These are phyloP conservation scores for Patella ulyssiponensis DNA, from an alignment of 2,888 invertebrate genomes.

Conservation along the genomic window DNA sequence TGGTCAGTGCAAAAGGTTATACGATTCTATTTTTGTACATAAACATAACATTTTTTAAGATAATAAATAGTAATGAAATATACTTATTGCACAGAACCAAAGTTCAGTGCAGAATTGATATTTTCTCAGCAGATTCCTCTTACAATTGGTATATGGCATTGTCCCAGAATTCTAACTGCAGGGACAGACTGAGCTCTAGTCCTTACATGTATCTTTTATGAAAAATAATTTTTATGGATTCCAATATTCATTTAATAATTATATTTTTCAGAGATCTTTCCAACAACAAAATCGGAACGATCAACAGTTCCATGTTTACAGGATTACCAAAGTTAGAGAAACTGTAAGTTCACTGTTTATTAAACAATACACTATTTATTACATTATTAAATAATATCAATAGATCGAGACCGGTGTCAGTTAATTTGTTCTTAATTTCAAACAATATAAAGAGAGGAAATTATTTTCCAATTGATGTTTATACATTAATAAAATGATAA, in stretches of 20 bases:
- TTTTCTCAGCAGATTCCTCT: too few species aligned
- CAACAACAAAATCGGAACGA: conserved; percentile 81
- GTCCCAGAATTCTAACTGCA: not conserved
- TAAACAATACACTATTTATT: too few species aligned
- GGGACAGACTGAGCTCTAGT: not conserved
- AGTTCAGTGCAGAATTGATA: too few species aligned
- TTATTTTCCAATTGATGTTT: too few species aligned
- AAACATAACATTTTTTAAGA: too few species aligned
- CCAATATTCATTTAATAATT: conserved; percentile 10
- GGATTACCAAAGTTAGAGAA: conserved; percentile 77
- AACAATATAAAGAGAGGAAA: not conserved
- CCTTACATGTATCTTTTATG: not conserved
- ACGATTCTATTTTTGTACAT: too few species aligned
- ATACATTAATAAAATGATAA: too few species aligned
- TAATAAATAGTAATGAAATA: too few species aligned
- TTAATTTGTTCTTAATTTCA: not conserved
- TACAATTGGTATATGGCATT: not conserved
- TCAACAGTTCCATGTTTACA: conserved; percentile 79
- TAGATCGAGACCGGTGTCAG: too few species aligned
- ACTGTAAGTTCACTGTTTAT: conserved; percentile 75
- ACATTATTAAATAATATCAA: too few species aligned
- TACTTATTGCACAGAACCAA: too few species aligned
- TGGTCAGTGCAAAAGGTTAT: too few species aligned
- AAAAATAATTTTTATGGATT: not conserved
- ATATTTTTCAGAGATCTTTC: conserved; percentile 80